Percentiles rank a stretch among this genome's conserved stretches.
Conservation (phyloP, 2,888 invertebrate species). For the Colletes collaris region DNA sequence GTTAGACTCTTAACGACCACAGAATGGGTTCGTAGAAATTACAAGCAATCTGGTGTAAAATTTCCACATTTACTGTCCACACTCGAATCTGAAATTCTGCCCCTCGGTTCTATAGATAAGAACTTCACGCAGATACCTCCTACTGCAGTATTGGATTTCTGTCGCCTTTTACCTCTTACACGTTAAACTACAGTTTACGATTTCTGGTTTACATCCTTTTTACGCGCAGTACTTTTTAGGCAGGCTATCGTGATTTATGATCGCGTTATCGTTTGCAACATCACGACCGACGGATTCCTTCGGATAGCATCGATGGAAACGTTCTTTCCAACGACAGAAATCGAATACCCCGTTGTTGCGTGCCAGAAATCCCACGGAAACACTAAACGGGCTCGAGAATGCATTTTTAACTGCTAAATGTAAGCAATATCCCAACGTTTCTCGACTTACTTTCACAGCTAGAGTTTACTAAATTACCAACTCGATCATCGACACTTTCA, state of each 20-base stretch:
- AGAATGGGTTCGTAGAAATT: background rate
- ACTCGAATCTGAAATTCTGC: conserved; percentile 35
- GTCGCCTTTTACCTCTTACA: conserved; percentile 40
- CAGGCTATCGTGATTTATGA: conserved; percentile 49
- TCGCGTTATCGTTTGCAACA: conserved; percentile 47
- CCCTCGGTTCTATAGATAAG: conserved; percentile 41
- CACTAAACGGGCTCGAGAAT: background rate
- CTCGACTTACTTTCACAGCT: too few species aligned
- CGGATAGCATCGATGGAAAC: conserved; percentile 24
- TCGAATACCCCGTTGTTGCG: conserved; percentile 10
- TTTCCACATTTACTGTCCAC: conserved; percentile 25
- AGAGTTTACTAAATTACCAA: too few species aligned
- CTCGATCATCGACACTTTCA: too few species aligned
- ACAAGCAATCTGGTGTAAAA: background rate
- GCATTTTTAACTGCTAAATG: background rate
- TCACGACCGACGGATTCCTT: conserved; percentile 46
- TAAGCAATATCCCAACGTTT: too few species aligned
- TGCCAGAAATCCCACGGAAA: background rate
- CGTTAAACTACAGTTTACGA: conserved; percentile 55
- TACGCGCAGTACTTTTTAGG: conserved; percentile 37
- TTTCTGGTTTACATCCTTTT: conserved; percentile 55
- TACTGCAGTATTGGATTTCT: conserved; percentile 45
- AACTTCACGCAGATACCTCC: conserved; percentile 42
- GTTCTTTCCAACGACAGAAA: conserved; percentile 12
- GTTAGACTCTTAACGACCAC: background rate